Evolutionary conservation across 1,140 invertebrate species (phyloP).

Genomic region (Nomia melanderi): DNA sequence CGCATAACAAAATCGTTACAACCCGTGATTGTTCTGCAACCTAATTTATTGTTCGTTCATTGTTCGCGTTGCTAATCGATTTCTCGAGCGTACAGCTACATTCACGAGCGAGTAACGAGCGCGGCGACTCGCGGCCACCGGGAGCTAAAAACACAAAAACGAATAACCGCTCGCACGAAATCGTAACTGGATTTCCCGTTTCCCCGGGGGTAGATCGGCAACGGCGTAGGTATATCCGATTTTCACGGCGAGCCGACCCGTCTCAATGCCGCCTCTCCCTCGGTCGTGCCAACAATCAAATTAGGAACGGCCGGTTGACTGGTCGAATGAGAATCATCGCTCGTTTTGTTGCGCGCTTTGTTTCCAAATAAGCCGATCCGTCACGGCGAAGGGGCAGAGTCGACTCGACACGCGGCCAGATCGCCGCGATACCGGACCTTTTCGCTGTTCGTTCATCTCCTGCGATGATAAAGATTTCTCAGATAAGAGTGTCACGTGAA

Average conservation of each 20-base stretch:
- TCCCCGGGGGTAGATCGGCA: conserved; percentile 15
- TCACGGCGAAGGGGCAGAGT: conserved; percentile 23
- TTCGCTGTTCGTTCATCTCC: not conserved
- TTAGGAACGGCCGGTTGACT: conserved; percentile 65
- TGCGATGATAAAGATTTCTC: not conserved
- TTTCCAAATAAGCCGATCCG: conserved; percentile 18
- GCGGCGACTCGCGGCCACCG: conserved; percentile 46
- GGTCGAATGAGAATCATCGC: conserved; percentile 67
- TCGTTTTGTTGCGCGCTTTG: conserved; percentile 58
- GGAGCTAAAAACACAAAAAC: conserved; percentile 40
- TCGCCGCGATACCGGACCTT: conserved; percentile 10
- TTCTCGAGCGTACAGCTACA: conserved; percentile 23
- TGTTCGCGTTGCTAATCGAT: conserved; percentile 23
- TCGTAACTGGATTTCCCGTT: conserved; percentile 63
- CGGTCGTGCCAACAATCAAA: conserved; percentile 64
- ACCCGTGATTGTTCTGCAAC: not conserved
- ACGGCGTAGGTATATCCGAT: conserved; percentile 46
- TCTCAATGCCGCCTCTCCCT: conserved; percentile 64
- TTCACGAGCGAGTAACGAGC: conserved; percentile 36
- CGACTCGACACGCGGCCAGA: conserved; percentile 15
- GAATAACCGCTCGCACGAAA: conserved; percentile 42
- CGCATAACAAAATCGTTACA: conserved; percentile 3
- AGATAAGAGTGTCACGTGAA: not conserved
- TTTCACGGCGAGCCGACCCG: conserved; percentile 68
- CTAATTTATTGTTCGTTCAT: conserved; percentile 30